Evolutionary conservation across 2,113 vertebrate species (phyloP).

Genomic region (Chionodraco myersi): DNA sequence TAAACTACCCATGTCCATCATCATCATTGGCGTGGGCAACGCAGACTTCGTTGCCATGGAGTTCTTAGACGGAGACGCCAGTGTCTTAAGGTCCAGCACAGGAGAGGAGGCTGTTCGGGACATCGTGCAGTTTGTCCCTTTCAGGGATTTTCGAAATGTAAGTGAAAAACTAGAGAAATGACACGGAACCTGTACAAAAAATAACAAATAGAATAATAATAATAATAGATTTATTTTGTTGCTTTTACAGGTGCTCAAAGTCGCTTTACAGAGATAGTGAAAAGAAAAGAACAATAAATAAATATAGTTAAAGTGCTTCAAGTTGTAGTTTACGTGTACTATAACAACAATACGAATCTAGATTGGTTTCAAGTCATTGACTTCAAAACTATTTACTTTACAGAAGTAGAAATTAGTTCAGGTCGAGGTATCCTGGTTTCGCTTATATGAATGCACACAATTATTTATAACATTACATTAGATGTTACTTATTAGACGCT

Average conservation of each 20-base stretch:
- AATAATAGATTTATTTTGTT: too few species aligned
- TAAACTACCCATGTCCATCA: constrained; percentile 98
- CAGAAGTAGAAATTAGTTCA: too few species aligned
- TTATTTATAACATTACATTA: too few species aligned
- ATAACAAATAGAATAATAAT: neutral
- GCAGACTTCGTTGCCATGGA: constrained; percentile 98
- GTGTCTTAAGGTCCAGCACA: constrained; percentile 88
- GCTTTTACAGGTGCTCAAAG: too few species aligned
- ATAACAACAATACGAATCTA: neutral
- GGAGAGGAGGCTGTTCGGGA: constrained; percentile 94
- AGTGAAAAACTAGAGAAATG: constrained; percentile 64
- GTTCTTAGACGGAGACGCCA: constrained; percentile 95
- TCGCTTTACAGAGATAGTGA: too few species aligned
- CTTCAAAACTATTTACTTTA: too few species aligned
- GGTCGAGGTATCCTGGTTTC: too few species aligned
- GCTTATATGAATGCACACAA: too few species aligned
- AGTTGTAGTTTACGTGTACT: neutral
- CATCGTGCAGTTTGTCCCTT: constrained; percentile 98
- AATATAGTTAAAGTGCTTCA: too few species aligned
- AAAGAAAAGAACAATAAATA: too few species aligned
- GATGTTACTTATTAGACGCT: too few species aligned
- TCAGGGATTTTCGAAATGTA: constrained; percentile 96
- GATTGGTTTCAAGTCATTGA: neutral
- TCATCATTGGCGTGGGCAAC: constrained; percentile 97
- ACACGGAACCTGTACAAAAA: neutral